Evolutionary conservation across 2,888 invertebrate species (phyloP), one percentile per base, ranked within the genome.

Genomic region (Oxystoma pomonae): DNA sequence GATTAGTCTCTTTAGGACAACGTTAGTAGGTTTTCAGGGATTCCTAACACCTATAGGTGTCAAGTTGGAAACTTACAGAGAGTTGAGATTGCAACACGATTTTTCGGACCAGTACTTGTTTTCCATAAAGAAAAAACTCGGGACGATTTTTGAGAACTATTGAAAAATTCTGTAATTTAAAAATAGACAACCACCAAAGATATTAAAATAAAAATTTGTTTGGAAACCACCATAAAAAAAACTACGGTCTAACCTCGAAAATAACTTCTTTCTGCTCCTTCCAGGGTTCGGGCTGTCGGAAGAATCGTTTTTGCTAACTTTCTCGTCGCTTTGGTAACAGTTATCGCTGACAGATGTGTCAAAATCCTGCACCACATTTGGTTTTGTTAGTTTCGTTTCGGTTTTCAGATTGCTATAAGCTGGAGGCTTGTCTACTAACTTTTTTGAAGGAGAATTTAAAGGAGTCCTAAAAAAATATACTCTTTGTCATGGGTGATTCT

Each of bases 241-340:
- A 9, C 20, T 9, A 12, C 56, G 22, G 17, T 63, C 53, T 57
- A 49, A 83, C 71, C 89, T 84, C 0, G 89, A 88, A 73, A 90
- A 89, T 67, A 88, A 81, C 65, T 89, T 86, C 65, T 87, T 86
- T 16, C 88, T 82, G 21, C 86, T 86, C 62, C 85, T 82, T 16
- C 86, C 86, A 76, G 80, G 77, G 52, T 74, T 81, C 59, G 76
- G 84, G 61, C 76, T 84, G 63, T 81, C 86, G 0, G 86, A 86
- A 71, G 71, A 72, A 64, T 78, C 77, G 55, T 76, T 76, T 58
- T 74, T 75, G 66, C 76, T 76, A 58, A 74, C 70, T 62, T 78
- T 77, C 35, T 78, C 78, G 56, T 80, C 79, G 64, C 77, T 77
- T 65, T 83, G 83, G 57, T 81, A 81, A 68, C 83, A 81, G 78